phyloP scores from a whole-genome alignment of 1,140 invertebrate species.

The Megalonaias nervosa region DNA sequence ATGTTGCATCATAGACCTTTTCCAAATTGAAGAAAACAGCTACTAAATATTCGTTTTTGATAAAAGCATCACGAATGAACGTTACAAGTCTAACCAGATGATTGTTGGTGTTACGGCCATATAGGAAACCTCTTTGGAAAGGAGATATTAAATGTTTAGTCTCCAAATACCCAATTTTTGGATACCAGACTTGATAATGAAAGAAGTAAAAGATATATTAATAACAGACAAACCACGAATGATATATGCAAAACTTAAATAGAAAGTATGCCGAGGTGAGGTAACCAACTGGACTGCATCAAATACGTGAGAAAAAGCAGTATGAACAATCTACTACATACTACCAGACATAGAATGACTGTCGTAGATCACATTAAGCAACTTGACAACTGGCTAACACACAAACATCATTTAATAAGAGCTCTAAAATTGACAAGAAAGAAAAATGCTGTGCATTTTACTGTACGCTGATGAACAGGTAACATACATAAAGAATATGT shows the following conservation, averaged over 20 bases:
- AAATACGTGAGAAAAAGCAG: constrained; percentile 29
- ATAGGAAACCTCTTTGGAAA: no score
- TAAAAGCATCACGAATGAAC: no score
- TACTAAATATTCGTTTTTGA: no score
- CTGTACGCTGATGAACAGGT: constrained; percentile 37
- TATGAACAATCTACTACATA: constrained; percentile 2
- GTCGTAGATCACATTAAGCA: constrained; percentile 30
- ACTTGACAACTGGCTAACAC: constrained; percentile 31
- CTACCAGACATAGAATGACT: constrained; percentile 1
- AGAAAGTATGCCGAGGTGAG: constrained; percentile 31
- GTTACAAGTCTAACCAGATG: no score
- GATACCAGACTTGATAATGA: constrained; percentile 11
- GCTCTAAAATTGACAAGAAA: constrained; percentile 11
- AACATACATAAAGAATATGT: constrained; percentile 27
- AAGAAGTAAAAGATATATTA: no score
- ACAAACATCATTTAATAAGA: constrained; percentile 18
- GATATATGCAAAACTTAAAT: constrained; percentile 23
- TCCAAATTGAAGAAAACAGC: no score
- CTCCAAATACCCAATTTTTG: no score
- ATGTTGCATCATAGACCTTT: no score
- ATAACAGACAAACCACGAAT: background rate
- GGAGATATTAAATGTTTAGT: no score
- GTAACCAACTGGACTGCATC: constrained; percentile 9
- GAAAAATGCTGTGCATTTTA: constrained; percentile 25
- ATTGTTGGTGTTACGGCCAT: no score